Evolutionary conservation across 2,888 invertebrate genomes (phyloP).

Genomic region (Trichogramma evanescens): DNA sequence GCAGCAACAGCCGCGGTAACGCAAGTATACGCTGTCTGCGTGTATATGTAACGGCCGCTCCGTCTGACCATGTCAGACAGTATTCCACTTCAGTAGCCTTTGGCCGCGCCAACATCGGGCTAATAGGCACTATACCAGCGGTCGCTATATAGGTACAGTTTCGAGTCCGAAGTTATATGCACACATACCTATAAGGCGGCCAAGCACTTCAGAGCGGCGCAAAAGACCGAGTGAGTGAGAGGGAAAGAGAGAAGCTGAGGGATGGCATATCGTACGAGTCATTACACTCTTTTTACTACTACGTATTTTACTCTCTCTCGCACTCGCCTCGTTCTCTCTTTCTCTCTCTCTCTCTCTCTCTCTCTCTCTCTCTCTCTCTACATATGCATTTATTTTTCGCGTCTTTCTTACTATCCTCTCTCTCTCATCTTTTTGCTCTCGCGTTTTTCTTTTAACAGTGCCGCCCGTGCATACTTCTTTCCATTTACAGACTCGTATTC

Average conservation of each 20-base stretch:
- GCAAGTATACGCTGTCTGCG: not conserved
- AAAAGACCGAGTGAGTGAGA: constrained; percentile 1
- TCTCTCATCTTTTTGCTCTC: not conserved
- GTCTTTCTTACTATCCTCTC: not conserved
- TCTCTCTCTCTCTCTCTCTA: not conserved
- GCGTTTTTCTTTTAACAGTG: no score
- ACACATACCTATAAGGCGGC: not conserved
- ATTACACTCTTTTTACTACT: constrained; percentile 1
- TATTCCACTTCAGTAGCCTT: constrained; percentile 25
- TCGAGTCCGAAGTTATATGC: not conserved
- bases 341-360: not conserved
- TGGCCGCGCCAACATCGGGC: constrained; percentile 2
- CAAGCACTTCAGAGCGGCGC: constrained; percentile 5
- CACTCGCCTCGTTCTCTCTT: not conserved
- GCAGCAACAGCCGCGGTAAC: no score
- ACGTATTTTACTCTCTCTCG: not conserved
- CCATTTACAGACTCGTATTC: not conserved
- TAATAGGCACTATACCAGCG: not conserved
- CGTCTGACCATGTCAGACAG: constrained; percentile 27
- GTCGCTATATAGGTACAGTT: constrained; percentile 7
- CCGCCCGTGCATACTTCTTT: not conserved
- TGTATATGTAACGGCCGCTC: constrained; percentile 6
- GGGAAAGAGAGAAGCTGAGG: no score
- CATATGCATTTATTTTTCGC: not conserved
- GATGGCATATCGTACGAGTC: constrained; percentile 2